Percentiles rank a stretch among this genome's conserved stretches.
These are phyloP conservation scores for Geothlypis trichas DNA, from an alignment of 2,113 vertebrate species.

Conservation along the genomic window DNA sequence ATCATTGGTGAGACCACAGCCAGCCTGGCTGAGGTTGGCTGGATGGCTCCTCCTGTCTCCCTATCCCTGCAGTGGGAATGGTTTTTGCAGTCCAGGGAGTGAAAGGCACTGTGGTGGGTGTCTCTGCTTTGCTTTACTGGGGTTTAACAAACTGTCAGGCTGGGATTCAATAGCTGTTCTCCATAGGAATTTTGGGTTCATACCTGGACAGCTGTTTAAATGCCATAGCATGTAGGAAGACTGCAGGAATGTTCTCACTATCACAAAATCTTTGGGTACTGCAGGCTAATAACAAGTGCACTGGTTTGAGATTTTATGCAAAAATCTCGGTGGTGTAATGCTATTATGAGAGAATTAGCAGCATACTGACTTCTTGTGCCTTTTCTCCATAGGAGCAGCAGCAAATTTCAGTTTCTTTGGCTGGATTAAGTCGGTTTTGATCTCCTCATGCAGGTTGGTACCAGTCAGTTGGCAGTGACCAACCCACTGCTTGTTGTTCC, in stretches of 20 bases:
- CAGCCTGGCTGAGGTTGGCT: neutral
- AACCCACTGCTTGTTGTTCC: fast-evolving
- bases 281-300: neutral
- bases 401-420: conserved; percentile 88
- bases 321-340: neutral
- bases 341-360: conserved; percentile 39
- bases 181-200: neutral
- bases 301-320: neutral
- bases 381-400: conserved; percentile 82
- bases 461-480: neutral
- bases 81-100: neutral
- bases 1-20: neutral
- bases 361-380: neutral
- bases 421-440: conserved; percentile 83
- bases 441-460: conserved; percentile 83
- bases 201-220: neutral
- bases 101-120: neutral
- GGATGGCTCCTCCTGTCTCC: neutral
- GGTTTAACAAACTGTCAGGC: neutral
- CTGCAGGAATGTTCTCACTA: neutral
- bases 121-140: neutral
- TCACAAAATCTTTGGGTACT: neutral
- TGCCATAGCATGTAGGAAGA: neutral
- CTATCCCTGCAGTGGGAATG: neutral
- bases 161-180: neutral